Evolutionary conservation across 2,888 invertebrate species (phyloP).

Genomic region (Ormyrus labotus): DNA sequence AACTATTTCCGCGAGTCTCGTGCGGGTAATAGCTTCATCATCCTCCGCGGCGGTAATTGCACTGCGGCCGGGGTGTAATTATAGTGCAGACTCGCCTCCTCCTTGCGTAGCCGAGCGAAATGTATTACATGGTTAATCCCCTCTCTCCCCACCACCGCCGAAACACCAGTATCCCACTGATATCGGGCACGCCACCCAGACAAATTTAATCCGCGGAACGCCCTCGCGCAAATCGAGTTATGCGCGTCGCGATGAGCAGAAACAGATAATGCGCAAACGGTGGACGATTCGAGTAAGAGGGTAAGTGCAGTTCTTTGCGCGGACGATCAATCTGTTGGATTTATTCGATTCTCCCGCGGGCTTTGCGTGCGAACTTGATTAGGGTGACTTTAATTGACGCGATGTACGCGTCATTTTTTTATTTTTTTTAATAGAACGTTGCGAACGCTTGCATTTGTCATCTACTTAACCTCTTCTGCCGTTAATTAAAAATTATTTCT

Average conservation of each 20-base stretch:
- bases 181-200: conserved; percentile 34
- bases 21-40: conserved; percentile 55
- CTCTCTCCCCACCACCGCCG: not conserved
- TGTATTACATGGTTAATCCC: conserved; percentile 48
- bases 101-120: conserved; percentile 22
- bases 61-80: conserved; percentile 46
- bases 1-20: conserved; percentile 39
- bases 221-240: conserved; percentile 18
- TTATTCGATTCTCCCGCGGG: not conserved
- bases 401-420: not conserved
- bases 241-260: conserved; percentile 1
- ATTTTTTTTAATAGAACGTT: not conserved
- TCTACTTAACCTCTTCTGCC: not conserved
- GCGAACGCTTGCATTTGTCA: not conserved
- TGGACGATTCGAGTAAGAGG: not conserved
- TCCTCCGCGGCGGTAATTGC: conserved; percentile 42
- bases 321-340: too few species aligned
- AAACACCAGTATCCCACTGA: conserved; percentile 31
- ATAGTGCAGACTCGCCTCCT: conserved; percentile 34
- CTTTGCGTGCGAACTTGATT: not conserved
- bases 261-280: not conserved
- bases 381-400: not conserved
- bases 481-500: not conserved
- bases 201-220: conserved; percentile 46
- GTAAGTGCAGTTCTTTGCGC: not conserved